These are phyloP conservation scores for Philypnodon macrostomus DNA, from an alignment of 2,797 vertebrate genomes.

Conservation along the genomic window DNA sequence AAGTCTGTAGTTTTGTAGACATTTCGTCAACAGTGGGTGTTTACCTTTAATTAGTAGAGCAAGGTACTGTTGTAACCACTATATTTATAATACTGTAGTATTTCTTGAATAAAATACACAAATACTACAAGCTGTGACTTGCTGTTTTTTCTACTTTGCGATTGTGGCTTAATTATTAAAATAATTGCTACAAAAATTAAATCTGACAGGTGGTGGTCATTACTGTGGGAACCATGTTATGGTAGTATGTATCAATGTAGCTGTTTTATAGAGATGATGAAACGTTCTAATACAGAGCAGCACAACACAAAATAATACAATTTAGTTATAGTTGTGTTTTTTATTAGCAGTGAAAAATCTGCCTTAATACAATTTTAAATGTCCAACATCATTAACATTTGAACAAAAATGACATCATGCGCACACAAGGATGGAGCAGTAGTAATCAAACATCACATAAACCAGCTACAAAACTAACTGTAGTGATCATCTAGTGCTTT, in stretches of 20 bases:
- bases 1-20: slow-evolving; percentile 62
- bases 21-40: slow-evolving; percentile 57
- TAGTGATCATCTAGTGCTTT: slow-evolving; percentile 13
- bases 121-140: slow-evolving; percentile 21
- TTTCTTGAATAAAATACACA: slow-evolving; percentile 72
- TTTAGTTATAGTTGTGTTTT: slow-evolving; percentile 14
- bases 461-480: slow-evolving; percentile 37
- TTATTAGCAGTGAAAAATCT: slow-evolving; percentile 65
- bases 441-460: slow-evolving; percentile 27
- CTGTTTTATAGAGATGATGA: too few relatives aligned
- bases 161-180: too few relatives aligned
- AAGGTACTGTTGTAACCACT: slow-evolving; percentile 79
- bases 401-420: slow-evolving; percentile 27
- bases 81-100: slow-evolving; percentile 68
- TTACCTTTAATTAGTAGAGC: slow-evolving; percentile 42
- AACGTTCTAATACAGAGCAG: too few relatives aligned
- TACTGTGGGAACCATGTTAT: too few relatives aligned
- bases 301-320: not conserved
- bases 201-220: too few relatives aligned
- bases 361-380: slow-evolving; percentile 57
- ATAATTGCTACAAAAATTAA: too few relatives aligned
- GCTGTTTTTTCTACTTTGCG: not conserved
- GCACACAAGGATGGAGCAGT: slow-evolving; percentile 33
- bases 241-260: too few relatives aligned
- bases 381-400: slow-evolving; percentile 29